A percentile compares a stretch with the other conserved stretches of the same genome.
phyloP scores from a whole-genome alignment of 2,797 vertebrate genomes.

The Platyrinchus mystaceus region DNA sequence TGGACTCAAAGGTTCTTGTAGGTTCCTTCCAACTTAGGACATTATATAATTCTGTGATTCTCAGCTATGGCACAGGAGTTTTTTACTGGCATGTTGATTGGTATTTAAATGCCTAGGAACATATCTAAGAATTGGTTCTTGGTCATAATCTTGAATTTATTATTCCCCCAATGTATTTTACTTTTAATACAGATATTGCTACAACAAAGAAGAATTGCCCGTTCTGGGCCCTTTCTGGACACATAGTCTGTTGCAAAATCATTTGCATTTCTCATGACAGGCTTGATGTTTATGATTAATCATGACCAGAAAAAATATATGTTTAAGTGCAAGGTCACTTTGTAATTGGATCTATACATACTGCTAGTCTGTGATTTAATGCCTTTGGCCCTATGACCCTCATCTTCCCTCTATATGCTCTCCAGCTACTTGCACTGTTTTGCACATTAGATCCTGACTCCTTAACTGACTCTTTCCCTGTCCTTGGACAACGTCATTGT shows the following conservation, averaged over 20 bases:
- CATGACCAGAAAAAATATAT: neutral
- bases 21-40: neutral
- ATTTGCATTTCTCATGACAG: neutral
- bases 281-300: neutral
- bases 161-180: neutral
- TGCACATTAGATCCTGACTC: conserved; percentile 7
- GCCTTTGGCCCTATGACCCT: neutral
- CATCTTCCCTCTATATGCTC: neutral
- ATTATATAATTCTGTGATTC: neutral
- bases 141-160: neutral
- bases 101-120: neutral
- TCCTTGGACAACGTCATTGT: neutral
- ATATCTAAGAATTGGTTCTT: neutral
- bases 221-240: neutral
- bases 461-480: neutral
- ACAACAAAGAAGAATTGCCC: neutral
- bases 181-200: neutral
- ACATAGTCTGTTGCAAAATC: neutral
- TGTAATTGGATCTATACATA: neutral
- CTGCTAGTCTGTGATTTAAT: neutral
- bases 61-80: neutral
- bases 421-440: neutral
- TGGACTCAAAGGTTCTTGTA: neutral
- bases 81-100: neutral
- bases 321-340: neutral